Conservation (phyloP, 2,888 invertebrate species). For the Rutpela maculata region DNA sequence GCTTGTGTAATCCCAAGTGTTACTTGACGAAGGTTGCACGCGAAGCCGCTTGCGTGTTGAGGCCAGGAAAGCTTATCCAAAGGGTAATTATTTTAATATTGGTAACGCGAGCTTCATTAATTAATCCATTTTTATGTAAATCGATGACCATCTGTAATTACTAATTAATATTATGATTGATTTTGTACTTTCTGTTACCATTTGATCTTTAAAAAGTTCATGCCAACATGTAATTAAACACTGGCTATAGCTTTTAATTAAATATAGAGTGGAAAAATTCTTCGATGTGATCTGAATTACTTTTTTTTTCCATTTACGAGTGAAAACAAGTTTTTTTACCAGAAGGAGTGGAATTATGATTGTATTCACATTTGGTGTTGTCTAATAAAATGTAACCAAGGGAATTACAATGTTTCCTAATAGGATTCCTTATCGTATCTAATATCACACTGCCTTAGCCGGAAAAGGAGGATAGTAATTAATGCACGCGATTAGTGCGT, state of each 20-base stretch:
- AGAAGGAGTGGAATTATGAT: not conserved
- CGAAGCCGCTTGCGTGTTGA: conserved; percentile 49
- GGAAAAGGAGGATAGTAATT: no score
- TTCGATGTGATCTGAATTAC: not conserved
- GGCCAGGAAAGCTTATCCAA: conserved; percentile 12
- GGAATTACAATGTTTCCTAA: no score
- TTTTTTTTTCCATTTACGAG: not conserved
- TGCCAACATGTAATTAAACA: not conserved
- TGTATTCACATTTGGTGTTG: no score
- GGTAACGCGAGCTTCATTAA: conserved; percentile 53
- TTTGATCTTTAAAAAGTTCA: conserved; percentile 1
- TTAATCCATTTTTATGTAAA: conserved; percentile 51
- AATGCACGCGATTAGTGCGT: no score
- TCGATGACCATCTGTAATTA: conserved; percentile 41
- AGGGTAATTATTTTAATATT: conserved; percentile 56
- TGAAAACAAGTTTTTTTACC: not conserved
- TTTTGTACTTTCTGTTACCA: not conserved
- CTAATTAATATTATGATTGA: conserved; percentile 20
- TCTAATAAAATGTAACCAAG: no score
- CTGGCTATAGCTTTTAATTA: not conserved
- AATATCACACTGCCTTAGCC: no score
- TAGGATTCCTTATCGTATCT: no score
- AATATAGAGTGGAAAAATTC: not conserved
- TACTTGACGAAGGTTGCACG: conserved; percentile 25
- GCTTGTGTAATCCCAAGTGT: conserved; percentile 11